Conservation (phyloP, 1,140 invertebrate genomes). For the Dendrolimus kikuchii region DNA sequence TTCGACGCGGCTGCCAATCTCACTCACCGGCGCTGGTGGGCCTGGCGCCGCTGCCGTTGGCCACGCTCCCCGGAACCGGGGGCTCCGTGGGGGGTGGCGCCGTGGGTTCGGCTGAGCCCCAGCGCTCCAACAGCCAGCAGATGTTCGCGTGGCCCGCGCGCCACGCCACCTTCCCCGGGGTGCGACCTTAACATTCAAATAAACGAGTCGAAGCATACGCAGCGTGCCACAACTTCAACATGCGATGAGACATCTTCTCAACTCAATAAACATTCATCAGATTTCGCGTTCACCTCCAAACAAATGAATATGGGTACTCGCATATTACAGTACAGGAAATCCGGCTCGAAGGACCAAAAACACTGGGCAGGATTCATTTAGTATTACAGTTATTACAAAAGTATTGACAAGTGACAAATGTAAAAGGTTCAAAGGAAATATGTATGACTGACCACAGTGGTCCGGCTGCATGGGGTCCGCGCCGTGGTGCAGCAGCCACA, state of each 20-base stretch:
- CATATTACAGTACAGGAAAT: no score
- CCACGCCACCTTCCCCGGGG: slow-evolving; percentile 74
- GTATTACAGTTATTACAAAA: neutral
- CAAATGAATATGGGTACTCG: no score
- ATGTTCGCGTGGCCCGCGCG: slow-evolving; percentile 71
- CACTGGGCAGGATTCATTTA: no score
- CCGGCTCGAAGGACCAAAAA: no score
- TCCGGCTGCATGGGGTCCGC: slow-evolving; percentile 95
- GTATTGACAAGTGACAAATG: neutral
- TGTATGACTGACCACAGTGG: slow-evolving; percentile 81
- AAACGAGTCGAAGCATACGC: neutral
- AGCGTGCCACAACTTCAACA: no score
- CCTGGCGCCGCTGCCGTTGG: no score
- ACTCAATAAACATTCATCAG: no score
- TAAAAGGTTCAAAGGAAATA: neutral
- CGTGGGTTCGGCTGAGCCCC: slow-evolving; percentile 44
- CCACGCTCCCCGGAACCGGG: no score
- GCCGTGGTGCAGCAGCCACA: slow-evolving; percentile 88
- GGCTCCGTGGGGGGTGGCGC: slow-evolving; percentile 19
- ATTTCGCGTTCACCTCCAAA: no score
- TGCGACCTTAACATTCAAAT: slow-evolving; percentile 48
- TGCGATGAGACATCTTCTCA: no score
- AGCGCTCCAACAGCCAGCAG: slow-evolving; percentile 66
- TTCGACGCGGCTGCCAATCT: neutral
- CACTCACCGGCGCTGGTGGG: slow-evolving; percentile 19